Evolutionary conservation across 2,888 invertebrate genomes (phyloP).

Genomic region (Ceraclea dissimilis): DNA sequence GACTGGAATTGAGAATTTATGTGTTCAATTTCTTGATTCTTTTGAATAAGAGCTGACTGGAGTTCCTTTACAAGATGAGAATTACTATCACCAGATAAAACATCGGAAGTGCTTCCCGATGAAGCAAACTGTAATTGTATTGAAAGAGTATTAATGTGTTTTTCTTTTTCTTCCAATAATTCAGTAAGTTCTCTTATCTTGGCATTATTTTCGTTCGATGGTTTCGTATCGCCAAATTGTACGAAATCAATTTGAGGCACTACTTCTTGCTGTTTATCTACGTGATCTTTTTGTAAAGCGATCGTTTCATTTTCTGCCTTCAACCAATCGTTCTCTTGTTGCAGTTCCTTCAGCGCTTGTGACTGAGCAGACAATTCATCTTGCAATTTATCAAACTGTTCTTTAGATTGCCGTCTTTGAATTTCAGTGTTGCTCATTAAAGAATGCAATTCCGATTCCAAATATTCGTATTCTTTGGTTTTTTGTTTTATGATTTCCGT

Average conservation of each 20-base stretch:
- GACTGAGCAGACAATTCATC: conserved; percentile 38
- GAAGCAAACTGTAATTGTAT: conserved; percentile 33
- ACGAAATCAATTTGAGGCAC: conserved; percentile 28
- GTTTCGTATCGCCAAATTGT: neutral
- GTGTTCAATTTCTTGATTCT: conserved; percentile 14
- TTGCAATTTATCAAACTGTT: conserved; percentile 42
- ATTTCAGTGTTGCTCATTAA: conserved; percentile 45
- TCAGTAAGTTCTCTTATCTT: conserved; percentile 53
- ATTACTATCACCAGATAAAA: neutral
- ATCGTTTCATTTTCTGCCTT: conserved; percentile 35
- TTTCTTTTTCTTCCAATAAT: conserved; percentile 43
- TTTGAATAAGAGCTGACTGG: conserved; percentile 25
- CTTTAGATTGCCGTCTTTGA: conserved; percentile 43
- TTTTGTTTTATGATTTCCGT: conserved; percentile 39
- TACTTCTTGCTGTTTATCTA: conserved; percentile 31
- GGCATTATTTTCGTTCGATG: conserved; percentile 30
- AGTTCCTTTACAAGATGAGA: conserved; percentile 8
- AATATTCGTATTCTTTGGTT: conserved; percentile 40
- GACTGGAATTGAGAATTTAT: conserved; percentile 17
- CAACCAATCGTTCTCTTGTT: conserved; percentile 33
- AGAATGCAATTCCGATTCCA: conserved; percentile 42
- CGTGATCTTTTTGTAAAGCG: conserved; percentile 31
- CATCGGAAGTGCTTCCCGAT: neutral
- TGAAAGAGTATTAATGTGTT: conserved; percentile 38
- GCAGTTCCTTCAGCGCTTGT: conserved; percentile 30